phyloP scores from a whole-genome alignment of 2,888 invertebrate species.

The Scaptomyza polygonia region DNA sequence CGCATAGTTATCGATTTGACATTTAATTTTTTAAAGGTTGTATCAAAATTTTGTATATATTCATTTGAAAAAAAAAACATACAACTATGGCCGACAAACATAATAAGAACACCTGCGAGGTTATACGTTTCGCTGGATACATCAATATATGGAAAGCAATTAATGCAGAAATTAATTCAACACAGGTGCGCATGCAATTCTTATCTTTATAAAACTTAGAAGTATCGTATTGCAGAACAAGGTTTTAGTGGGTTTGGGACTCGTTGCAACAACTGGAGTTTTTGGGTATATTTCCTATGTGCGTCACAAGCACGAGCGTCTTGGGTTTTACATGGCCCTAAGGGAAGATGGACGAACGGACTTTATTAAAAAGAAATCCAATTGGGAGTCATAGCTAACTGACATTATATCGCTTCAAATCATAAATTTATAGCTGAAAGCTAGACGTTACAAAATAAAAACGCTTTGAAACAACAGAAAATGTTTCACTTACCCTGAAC shows the following conservation, averaged over 20 bases:
- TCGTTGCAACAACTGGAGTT: slow-evolving; percentile 89
- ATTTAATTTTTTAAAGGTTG: background rate
- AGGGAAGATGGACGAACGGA: slow-evolving; percentile 91
- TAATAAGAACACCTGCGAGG: slow-evolving; percentile 24
- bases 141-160: slow-evolving; percentile 91
- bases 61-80: slow-evolving; percentile 1
- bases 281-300: slow-evolving; percentile 93
- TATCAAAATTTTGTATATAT: slow-evolving; percentile 13
- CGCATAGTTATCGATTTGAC: background rate
- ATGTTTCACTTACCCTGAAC: background rate
- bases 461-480: background rate
- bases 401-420: background rate
- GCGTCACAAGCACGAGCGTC: slow-evolving; percentile 90
- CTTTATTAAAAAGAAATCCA: slow-evolving; percentile 86
- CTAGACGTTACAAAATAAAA: background rate
- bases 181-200: slow-evolving; percentile 88
- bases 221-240: slow-evolving; percentile 88
- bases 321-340: slow-evolving; percentile 92
- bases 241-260: slow-evolving; percentile 91
- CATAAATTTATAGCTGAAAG: background rate
- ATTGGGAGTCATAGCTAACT: slow-evolving; percentile 39
- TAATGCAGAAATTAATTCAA: slow-evolving; percentile 94
- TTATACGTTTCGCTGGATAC: slow-evolving; percentile 80
- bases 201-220: background rate
- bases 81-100: slow-evolving; percentile 33